phyloP scores from a whole-genome alignment of 2,888 invertebrate species.

The Eilema depressum region DNA sequence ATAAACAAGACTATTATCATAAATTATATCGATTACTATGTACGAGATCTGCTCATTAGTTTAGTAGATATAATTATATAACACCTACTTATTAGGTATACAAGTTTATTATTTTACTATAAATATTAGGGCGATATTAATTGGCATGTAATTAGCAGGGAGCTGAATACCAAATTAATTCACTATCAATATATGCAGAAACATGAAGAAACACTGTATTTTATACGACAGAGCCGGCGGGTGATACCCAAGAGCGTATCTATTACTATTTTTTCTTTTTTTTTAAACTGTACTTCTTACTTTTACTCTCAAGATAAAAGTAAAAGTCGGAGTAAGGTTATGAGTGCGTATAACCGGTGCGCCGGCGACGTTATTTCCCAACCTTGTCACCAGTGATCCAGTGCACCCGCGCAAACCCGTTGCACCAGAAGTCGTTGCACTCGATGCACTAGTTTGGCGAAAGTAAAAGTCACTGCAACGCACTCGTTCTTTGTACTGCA shows the following conservation, averaged over 20 bases:
- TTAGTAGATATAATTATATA: too few species aligned
- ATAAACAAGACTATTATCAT: too few species aligned
- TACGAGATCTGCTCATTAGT: too few species aligned
- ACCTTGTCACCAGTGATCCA: constrained; percentile 83
- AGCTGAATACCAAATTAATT: too few species aligned
- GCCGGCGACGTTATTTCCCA: constrained; percentile 69
- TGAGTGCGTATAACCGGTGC: constrained; percentile 66
- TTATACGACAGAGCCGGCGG: too few species aligned
- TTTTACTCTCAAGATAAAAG: constrained; percentile 14
- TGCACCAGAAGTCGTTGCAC: constrained; percentile 68
- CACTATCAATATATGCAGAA: too few species aligned
- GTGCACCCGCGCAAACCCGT: constrained; percentile 70
- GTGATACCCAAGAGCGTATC: too few species aligned
- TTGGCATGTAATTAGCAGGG: too few species aligned
- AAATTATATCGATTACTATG: too few species aligned
- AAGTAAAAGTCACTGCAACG: constrained; percentile 74
- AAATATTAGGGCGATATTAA: constrained; percentile 1
- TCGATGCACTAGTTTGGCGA: constrained; percentile 77
- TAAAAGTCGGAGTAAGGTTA: constrained; percentile 50
- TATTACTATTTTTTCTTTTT: background rate
- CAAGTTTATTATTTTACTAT: too few species aligned
- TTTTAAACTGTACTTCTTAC: background rate
- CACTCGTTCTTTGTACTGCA: constrained; percentile 58
- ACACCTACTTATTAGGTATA: too few species aligned
- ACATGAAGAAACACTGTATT: too few species aligned